Conservation (phyloP, 2,113 vertebrate species). For the Petroica traversi region DNA sequence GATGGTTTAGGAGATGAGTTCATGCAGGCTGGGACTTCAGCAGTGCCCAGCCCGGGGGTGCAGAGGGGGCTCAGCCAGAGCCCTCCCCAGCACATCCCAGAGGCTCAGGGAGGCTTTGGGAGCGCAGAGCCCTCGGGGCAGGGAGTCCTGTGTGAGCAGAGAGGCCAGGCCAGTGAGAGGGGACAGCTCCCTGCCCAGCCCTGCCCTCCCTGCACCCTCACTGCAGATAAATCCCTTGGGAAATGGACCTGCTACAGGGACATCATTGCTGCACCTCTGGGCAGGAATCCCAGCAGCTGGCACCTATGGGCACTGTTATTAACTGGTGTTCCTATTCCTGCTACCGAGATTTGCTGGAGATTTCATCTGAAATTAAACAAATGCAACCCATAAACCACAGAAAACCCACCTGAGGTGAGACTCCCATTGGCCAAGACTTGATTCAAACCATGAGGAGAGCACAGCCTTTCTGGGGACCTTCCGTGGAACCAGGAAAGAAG, state of each 20-base stretch:
- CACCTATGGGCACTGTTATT: rapidly evolving
- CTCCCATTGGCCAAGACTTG: not conserved
- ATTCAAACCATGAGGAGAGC: not conserved
- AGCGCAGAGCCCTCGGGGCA: not conserved
- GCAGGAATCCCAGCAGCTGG: not conserved
- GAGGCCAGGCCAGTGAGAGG: not conserved
- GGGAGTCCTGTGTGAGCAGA: rapidly evolving
- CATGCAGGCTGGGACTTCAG: not conserved
- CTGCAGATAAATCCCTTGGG: not conserved
- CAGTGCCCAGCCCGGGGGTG: not conserved
- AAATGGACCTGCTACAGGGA: not conserved
- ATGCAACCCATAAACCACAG: not conserved
- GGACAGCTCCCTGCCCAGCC: not conserved
- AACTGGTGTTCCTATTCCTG: not conserved
- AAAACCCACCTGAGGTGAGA: not conserved
- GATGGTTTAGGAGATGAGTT: not conserved
- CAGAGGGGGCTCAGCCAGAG: not conserved
- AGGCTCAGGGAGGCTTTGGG: not conserved
- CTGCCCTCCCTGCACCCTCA: not conserved
- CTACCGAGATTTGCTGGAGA: rapidly evolving
- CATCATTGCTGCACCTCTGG: not conserved
- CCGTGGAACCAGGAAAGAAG: not conserved
- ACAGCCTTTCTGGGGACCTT: not conserved
- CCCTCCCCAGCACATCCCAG: not conserved
- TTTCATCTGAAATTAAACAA: not conserved